Evolutionary conservation across 2,888 invertebrate genomes (phyloP), one percentile per base, ranked within the genome.

Genomic region (Orthosia gracilis): DNA sequence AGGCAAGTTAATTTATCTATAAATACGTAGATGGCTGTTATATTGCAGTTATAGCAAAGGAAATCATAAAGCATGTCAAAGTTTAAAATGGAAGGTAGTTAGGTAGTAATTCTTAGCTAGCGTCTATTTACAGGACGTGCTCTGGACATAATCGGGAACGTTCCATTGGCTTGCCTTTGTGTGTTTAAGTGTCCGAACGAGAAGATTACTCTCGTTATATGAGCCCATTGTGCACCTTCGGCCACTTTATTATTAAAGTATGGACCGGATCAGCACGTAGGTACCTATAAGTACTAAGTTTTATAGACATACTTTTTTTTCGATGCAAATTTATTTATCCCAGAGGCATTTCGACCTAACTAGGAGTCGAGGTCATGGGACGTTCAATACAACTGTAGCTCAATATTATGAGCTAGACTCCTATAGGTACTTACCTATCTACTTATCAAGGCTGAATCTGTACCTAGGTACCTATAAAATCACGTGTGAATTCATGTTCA

Each of bases 81-180:
- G 84, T 89, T 85, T 88, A 76, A 86, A 89, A 87, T 85, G 85
- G 89, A 79, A 85, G 75, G 76, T 76, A 69, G 64, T 69, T 63
- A 71, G 80, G 78, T 88, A 82, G 68, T 80, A 82, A 80, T 83
- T 67, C 71, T 64, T 83, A 87, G 82, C 82, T 85, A 89, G 82
- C 85, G 87, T 87, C 89, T 92, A 93, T 93, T 93, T 91, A 92
- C 94, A 94, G 93, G 94, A 94, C 92, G 94, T 91, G 78, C 84
- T 85, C 86, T 80, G 85, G 85, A 85, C 88, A 89, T 87, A 85
- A 89, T 86, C 91, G 89, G 90, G 93, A 94, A 90, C 90, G 87
- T 91, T 93, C 92, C 88, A 93, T 91, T 91, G 90, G 81, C 77
- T 79, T 87, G 85, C 88, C 93, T 90, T 96, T 96, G 95, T 96